phyloP scores from a whole-genome alignment of 2,888 invertebrate genomes.

The Herminia tarsipennalis region DNA sequence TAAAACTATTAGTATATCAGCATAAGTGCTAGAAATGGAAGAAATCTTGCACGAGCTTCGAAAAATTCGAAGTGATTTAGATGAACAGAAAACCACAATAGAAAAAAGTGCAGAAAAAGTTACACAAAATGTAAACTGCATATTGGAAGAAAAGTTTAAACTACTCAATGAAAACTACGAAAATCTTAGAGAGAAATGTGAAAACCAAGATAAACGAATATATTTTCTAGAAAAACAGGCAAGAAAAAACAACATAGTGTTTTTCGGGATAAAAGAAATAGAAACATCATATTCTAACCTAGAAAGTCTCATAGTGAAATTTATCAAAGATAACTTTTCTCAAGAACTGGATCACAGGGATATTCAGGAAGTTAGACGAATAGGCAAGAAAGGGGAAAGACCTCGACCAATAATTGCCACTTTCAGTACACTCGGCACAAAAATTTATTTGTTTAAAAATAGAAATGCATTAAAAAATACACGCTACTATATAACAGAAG shows the following conservation, averaged over 20 bases:
- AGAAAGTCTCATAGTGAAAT: constrained; percentile 16
- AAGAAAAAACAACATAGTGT: constrained; percentile 16
- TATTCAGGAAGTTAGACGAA: constrained; percentile 17
- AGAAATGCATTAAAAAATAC: constrained; percentile 19
- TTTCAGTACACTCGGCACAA: constrained; percentile 13
- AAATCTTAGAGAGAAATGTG: constrained; percentile 11
- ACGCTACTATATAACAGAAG: constrained; percentile 25
- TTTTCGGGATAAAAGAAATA: no score
- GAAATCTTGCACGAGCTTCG: constrained; percentile 6
- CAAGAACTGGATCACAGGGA: constrained; percentile 10
- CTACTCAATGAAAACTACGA: constrained; percentile 20
- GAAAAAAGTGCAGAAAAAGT: constrained; percentile 22
- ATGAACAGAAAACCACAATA: constrained; percentile 11
- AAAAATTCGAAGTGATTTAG: neutral
- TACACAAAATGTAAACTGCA: constrained; percentile 26
- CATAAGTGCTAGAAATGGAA: constrained; percentile 1
- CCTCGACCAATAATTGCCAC: constrained; percentile 20
- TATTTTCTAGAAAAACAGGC: constrained; percentile 21
- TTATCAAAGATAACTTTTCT: constrained; percentile 18
- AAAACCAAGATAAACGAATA: constrained; percentile 21
- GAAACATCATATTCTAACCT: constrained; percentile 21
- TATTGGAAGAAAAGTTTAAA: constrained; percentile 26
- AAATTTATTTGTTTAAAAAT: constrained; percentile 24
- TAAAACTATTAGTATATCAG: neutral
- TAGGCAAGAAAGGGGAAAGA: constrained; percentile 24